Base-by-base conservation (phyloP, 2,888 invertebrate genomes). In the Tanytarsus gracilentus region DNA sequence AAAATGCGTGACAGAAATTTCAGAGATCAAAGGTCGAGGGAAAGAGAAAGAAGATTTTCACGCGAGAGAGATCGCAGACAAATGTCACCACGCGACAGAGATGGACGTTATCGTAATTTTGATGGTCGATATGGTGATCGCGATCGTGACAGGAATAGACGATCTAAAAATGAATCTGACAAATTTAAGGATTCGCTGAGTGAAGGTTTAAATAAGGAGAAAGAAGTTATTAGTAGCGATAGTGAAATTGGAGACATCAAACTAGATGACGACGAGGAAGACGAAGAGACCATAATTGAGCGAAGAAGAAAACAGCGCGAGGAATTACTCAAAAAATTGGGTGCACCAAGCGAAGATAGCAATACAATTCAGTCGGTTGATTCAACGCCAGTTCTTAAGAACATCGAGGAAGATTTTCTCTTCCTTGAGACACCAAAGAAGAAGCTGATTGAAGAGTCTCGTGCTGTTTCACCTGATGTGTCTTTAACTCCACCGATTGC, bases 271-370 rank as follows among this genome's bases (percentile, higher is more conserved):
- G 90, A 93, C 63, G 91, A 91, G 64, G 93, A 94, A 71, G 90
- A 92, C 66, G 96, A 96, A 69, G 93, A 96, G 70, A 85, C 85
- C 66, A 90, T 95, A 66, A 97, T 97, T 70, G 91, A 94, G 70
- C 81, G 82, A 68, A 78, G 93, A 65, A 79, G 96, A 63, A 87
- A 88, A 68, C 86, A 92, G 68, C 78, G 96, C 39, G 92, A 95
- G 72, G 90, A 88, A 69, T 77, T 97, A 5, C 69, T 95, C 61
- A 88, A 88, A 80, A 61, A 52, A 39, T 50, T 61, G n/a, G 61
- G 61, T 21, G 58, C 56, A 4, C 39, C 29, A 4, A 62, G 62
- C 33, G 62, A 62, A 27, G 62, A 62, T 36, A 59, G 59, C 16
- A 62, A 62, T 39, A 62, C 62, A 25, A 44, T 61, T 7, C 53